A percentile compares a stretch with the other conserved stretches of the same genome.
These are phyloP conservation scores for Drosophila dives DNA, from an alignment of 2,888 invertebrate species.

Conservation along the genomic window DNA sequence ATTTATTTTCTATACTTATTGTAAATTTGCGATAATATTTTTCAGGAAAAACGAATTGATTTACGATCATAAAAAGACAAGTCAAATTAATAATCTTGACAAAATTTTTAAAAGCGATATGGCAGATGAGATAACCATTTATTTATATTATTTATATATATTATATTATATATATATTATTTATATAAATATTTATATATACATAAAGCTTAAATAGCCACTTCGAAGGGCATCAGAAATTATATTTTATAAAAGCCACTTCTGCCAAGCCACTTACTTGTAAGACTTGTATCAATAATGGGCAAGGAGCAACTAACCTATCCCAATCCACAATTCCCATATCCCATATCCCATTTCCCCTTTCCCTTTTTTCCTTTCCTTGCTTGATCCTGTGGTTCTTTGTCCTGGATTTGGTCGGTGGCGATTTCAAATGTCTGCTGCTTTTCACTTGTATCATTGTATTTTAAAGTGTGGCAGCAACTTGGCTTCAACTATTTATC, in stretches of 20 bases:
- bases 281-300: conserved; percentile 79
- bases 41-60: background rate
- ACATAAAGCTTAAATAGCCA: background rate
- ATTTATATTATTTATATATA: no score
- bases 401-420: conserved; percentile 16
- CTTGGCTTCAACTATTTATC: conserved; percentile 74
- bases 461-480: conserved; percentile 61
- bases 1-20: background rate
- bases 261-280: conserved; percentile 56
- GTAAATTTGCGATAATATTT: background rate
- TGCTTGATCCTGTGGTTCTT: background rate
- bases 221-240: conserved; percentile 10
- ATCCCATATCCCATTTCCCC: background rate
- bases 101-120: background rate
- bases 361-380: background rate
- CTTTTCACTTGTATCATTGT: conserved; percentile 45
- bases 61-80: background rate
- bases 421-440: conserved; percentile 65
- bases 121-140: background rate
- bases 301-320: conserved; percentile 32
- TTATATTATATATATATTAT: no score
- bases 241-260: conserved; percentile 22
- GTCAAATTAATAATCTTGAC: background rate
- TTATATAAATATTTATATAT: no score
- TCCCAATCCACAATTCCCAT: background rate